Percentiles rank a stretch among this genome's conserved stretches.
Conservation (phyloP, 2,797 vertebrate species). For the Spheniscus humboldti region DNA sequence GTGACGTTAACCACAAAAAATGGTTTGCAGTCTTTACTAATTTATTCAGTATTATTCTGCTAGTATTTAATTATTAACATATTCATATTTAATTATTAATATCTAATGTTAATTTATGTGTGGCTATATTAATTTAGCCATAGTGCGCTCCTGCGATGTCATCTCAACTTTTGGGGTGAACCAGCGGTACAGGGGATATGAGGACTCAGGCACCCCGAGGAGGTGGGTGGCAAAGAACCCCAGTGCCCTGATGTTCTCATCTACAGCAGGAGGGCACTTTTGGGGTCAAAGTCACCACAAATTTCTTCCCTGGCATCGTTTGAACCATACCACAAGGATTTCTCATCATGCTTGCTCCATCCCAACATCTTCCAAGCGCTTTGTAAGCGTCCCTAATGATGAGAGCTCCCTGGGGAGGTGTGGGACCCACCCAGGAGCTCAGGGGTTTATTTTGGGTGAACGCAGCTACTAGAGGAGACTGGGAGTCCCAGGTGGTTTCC, state of each 20-base stretch:
- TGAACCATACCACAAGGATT: neutral
- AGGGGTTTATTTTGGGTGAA: neutral
- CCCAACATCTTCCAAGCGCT: neutral
- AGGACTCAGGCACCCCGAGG: neutral
- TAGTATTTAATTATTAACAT: too few species aligned
- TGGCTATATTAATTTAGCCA: neutral
- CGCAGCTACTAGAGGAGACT: rapidly evolving
- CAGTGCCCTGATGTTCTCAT: neutral
- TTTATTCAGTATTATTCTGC: too few species aligned
- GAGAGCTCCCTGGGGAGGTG: neutral
- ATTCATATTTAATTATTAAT: neutral
- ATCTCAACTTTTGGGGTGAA: neutral
- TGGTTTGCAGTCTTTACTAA: neutral
- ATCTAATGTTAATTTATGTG: neutral
- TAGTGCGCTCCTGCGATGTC: rapidly evolving
- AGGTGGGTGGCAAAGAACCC: neutral
- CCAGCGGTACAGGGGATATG: neutral
- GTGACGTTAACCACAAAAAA: neutral
- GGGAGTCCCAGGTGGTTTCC: conserved; percentile 15
- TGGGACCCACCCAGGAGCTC: neutral
- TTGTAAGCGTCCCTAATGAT: rapidly evolving
- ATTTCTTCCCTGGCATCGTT: rapidly evolving
- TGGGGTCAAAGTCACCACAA: neutral
- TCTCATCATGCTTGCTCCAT: neutral
- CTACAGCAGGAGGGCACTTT: rapidly evolving